Percentiles rank a stretch among this genome's conserved stretches.
Evolutionary conservation across 2,113 vertebrate species (phyloP).

Genomic region (Labrus mixtus): DNA sequence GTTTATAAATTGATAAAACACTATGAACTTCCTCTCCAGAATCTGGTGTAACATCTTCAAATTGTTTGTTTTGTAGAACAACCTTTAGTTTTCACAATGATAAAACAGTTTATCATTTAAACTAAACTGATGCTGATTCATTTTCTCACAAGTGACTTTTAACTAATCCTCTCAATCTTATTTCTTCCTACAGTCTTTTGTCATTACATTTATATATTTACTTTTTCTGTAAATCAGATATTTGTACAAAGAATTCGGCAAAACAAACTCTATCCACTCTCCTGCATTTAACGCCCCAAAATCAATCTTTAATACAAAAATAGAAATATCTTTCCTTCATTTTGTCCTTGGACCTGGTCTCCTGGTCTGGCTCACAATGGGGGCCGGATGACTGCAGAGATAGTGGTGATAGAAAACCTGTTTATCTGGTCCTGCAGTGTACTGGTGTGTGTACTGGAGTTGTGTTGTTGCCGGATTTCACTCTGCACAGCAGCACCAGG

Average conservation of each 20-base stretch:
- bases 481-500: constrained; percentile 48
- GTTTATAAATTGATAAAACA: neutral
- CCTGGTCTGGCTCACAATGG: constrained; percentile 28
- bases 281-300: no score
- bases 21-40: neutral
- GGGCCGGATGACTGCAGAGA: constrained; percentile 8
- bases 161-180: no score
- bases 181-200: no score
- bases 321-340: neutral
- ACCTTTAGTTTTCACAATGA: no score
- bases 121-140: no score
- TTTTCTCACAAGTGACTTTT: no score
- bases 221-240: no score
- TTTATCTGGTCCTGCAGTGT: constrained; percentile 59
- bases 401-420: constrained; percentile 63
- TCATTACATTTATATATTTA: no score
- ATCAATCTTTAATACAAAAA: no score
- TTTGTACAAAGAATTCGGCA: no score
- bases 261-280: no score
- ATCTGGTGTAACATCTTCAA: neutral
- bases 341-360: constrained; percentile 4
- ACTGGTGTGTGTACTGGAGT: constrained; percentile 42
- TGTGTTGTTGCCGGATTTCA: constrained; percentile 39
- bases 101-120: no score
- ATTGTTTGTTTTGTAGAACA: neutral